Evolutionary conservation across 2,113 vertebrate species (phyloP).

Genomic region (Lampris megalopsis): DNA sequence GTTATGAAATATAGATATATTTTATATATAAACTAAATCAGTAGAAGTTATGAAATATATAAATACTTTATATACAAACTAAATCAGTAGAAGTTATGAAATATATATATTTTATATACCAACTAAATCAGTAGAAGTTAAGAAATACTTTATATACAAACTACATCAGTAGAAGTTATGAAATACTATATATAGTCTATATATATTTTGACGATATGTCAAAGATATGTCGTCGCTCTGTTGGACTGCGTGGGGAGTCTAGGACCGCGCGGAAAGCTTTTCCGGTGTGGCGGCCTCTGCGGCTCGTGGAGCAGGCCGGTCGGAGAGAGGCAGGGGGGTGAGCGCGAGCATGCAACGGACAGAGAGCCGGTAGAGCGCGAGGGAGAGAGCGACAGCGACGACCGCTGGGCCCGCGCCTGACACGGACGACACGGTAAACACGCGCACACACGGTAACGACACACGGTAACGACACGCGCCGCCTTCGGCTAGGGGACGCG

Average conservation of each 20-base stretch:
- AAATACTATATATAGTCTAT: too few species aligned
- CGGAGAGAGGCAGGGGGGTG: slow-evolving; percentile 67
- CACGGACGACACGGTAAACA: slow-evolving; percentile 88
- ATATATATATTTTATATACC: too few species aligned
- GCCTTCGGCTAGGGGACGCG: slow-evolving; percentile 44
- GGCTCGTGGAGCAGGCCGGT: slow-evolving; percentile 75
- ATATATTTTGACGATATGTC: too few species aligned
- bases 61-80: too few species aligned
- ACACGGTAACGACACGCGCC: neutral
- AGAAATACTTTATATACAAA: too few species aligned
- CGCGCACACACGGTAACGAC: slow-evolving; percentile 51
- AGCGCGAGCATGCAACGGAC: slow-evolving; percentile 69
- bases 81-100: too few species aligned
- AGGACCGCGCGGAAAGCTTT: slow-evolving; percentile 79
- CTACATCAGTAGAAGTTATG: too few species aligned
- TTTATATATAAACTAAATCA: too few species aligned
- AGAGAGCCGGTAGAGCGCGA: slow-evolving; percentile 66
- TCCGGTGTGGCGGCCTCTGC: slow-evolving; percentile 78
- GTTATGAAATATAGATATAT: too few species aligned
- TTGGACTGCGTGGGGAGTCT: slow-evolving; percentile 44
- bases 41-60: too few species aligned
- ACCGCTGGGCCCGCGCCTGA: slow-evolving; percentile 77
- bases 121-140: too few species aligned
- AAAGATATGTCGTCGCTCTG: neutral
- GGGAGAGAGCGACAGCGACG: slow-evolving; percentile 68